Evolutionary conservation across 2,797 vertebrate species (phyloP), one percentile per base, ranked within the genome.

Genomic region (Artibeus lituratus): DNA sequence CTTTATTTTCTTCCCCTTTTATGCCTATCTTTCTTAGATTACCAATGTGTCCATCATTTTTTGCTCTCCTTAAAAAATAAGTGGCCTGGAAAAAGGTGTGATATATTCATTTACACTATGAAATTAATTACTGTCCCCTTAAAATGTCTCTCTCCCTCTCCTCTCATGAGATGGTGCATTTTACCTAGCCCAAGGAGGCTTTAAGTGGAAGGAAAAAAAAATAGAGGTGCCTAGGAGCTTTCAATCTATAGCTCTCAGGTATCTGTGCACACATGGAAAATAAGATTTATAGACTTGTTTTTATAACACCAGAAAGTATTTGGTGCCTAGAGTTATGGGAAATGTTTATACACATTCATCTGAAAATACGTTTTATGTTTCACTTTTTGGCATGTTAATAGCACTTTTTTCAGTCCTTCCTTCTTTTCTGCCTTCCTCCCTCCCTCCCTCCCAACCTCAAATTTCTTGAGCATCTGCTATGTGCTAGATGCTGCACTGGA

Each of bases 211-310:
- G 32, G 24, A 15, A n/a, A 44, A n/a, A n/a, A 65, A 89, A 82
- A 65, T n/a, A 26, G 55, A 81, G 3, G 3, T 73, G 35, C 35
- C 18, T 24, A 72, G 39, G 42, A 42, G 8, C 83, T 62, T 87
- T 85, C 6, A n/a, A 4, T 62, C 37, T 93, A 2, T 2, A 37
- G 44, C 2, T 84, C 39, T 80, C 35, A 72, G n/a, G 6, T 57
- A 77, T 7, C 24, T 92, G 24, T 70, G 7, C 32, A 80, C 59
- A 90, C 22, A 26, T 9, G 21, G 16, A 70, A 96, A 84, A 18
- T 91, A 95, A 83, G 26, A 78, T 74, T 81, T 72, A 69, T 47
- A 49, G 32, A 78, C 49, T 72, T 84, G 7, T 94, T 96, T 91
- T 26, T 16, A 35, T 39, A 91, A 59, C 2, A 26, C 22, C 10